Evolutionary conservation across 2,113 vertebrate genomes (phyloP).

Genomic region (Diglossa brunneiventris): DNA sequence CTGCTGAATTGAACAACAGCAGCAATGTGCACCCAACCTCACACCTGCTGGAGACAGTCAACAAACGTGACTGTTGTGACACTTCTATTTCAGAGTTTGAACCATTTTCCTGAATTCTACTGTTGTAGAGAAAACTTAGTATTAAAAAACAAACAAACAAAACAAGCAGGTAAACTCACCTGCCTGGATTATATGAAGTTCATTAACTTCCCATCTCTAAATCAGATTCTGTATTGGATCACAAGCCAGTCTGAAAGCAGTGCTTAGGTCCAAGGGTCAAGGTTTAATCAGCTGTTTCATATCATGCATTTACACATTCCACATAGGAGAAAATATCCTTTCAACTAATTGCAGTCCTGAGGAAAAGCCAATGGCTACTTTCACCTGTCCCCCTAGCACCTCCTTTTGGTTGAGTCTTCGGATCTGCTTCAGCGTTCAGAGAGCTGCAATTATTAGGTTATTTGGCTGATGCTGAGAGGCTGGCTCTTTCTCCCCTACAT

Average conservation of each 20-base stretch:
- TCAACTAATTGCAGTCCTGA: neutral
- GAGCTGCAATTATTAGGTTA: neutral
- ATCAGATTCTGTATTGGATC: neutral
- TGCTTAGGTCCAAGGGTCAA: neutral
- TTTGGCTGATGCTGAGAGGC: neutral
- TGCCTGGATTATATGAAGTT: neutral
- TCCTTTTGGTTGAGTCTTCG: neutral
- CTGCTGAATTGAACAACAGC: neutral
- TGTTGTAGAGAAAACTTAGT: neutral
- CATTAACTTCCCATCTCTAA: neutral
- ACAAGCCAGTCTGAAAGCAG: neutral
- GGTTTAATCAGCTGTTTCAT: neutral
- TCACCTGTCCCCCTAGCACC: neutral
- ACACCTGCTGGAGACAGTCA: neutral
- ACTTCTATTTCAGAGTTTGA: neutral
- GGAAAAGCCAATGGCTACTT: neutral
- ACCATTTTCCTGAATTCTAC: neutral
- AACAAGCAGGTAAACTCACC: neutral
- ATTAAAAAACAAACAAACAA: neutral
- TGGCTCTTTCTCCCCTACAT: neutral
- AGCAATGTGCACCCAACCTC: accelerated
- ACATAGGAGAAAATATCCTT: accelerated
- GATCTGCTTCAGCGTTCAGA: neutral
- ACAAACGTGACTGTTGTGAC: neutral
- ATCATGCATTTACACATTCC: neutral